Evolutionary conservation across 2,888 invertebrate genomes (phyloP).

Genomic region (Pristionchus fissidentatus): DNA sequence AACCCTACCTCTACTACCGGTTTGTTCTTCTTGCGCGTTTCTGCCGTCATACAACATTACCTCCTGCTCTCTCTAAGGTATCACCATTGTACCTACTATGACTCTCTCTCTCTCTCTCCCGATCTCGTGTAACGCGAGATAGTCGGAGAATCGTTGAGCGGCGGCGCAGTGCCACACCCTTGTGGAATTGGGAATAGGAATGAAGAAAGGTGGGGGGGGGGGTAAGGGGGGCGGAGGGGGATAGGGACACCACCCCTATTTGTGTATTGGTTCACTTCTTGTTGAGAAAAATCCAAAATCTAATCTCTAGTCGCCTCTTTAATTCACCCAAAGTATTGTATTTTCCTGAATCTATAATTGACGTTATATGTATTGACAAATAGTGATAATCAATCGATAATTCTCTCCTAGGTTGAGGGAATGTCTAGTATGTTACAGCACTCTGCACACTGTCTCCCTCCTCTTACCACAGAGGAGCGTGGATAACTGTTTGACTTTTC

Average conservation of each 20-base stretch:
- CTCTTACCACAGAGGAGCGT: not conserved
- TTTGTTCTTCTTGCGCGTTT: not conserved
- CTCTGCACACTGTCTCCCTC: too few species aligned
- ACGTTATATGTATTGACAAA: not conserved
- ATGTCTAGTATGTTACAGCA: constrained; percentile 30
- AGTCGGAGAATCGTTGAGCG: too few species aligned
- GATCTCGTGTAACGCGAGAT: not conserved
- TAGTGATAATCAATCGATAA: not conserved
- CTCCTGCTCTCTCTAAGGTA: not conserved
- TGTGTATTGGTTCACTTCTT: not conserved
- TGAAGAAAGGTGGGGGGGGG: not conserved
- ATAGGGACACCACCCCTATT: constrained; percentile 13
- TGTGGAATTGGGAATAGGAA: too few species aligned
- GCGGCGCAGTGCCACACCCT: constrained; percentile 42
- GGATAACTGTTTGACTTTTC: constrained; percentile 39
- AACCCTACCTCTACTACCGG: too few species aligned
- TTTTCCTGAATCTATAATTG: too few species aligned
- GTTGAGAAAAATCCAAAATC: not conserved
- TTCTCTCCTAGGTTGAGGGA: not conserved
- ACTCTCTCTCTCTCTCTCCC: not conserved
- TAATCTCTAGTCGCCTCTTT: not conserved
- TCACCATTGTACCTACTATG: not conserved
- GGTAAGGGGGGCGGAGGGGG: not conserved
- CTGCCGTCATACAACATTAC: constrained; percentile 20
- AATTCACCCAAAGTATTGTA: too few species aligned